Conservation (phyloP, 2,797 vertebrate species). For the Knipowitschia caucasica region DNA sequence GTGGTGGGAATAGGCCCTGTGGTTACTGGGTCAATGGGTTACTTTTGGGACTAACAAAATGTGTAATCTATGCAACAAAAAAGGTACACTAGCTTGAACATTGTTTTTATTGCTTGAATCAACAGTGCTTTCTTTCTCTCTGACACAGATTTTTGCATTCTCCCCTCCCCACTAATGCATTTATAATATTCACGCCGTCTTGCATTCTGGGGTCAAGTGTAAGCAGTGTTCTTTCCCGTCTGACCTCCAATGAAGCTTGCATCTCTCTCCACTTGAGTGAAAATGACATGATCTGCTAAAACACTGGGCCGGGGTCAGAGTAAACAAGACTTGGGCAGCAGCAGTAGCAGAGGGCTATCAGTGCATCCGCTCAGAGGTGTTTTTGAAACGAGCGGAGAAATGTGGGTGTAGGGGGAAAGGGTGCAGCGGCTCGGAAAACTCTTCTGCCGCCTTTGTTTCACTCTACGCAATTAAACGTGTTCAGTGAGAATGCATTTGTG, state of each 20-base stretch:
- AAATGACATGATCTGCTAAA: conserved; percentile 19
- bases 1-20: too few relatives aligned
- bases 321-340: conserved; percentile 21
- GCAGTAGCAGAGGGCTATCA: conserved; percentile 33
- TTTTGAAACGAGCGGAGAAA: conserved; percentile 41
- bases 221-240: background rate
- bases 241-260: conserved; percentile 25
- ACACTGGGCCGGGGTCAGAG: conserved; percentile 20
- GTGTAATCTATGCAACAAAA: too few relatives aligned
- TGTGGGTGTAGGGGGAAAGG: conserved; percentile 34
- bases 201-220: background rate
- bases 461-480: conserved; percentile 28
- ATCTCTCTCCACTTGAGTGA: conserved; percentile 19
- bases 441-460: conserved; percentile 27
- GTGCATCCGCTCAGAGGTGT: conserved; percentile 32
- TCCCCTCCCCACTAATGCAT: background rate
- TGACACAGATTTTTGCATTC: background rate
- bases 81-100: too few relatives aligned
- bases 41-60: too few relatives aligned
- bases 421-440: conserved; percentile 38
- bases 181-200: background rate
- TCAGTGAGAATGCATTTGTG: conserved; percentile 19
- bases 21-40: too few relatives aligned
- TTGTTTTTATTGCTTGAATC: background rate
- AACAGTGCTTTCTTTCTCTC: background rate